Evolutionary conservation across 2,113 vertebrate species (phyloP), one percentile per base, ranked within the genome.

Genomic region (Marcusenius ussheri): DNA sequence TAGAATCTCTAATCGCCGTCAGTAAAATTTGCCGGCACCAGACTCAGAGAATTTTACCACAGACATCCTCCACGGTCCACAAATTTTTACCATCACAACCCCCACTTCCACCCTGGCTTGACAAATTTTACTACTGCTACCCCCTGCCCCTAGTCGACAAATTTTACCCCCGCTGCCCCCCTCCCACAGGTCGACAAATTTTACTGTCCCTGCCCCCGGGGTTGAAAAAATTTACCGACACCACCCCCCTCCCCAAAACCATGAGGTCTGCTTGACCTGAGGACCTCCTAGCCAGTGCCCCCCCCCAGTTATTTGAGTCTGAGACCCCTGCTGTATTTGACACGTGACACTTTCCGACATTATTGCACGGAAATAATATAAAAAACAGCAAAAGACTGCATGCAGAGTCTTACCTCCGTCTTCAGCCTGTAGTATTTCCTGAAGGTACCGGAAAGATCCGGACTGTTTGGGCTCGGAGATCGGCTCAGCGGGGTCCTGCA

Each of bases 371-470:
- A 27, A 9, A 56, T 15, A 85, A 86, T 62, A 17, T 24, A 35
- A 9, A 86, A 19, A 47, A 42, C 50, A 8, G 3, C 66, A 50
- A 21, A 21, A 74, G 46, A n/a, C 1, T 42, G 5, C 13, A 45
- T 0, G 66, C 27, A 11, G 1, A 35, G 3, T 24, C 91, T 95
- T 94, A 99, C 98, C 98, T 51, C 97, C 97, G 89, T 97, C 97
- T 1, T 98, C 97, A 0, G 98, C 98, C 91, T 99, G 97, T 87
- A 99, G 94, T 93, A 99, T 99, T 91, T 97, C 98, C 94, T 99
- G 98, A 27, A 99, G 93, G 92, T 99, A 99, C 58, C 97, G 97
- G 95, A 99, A 99, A 84, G 98, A 99, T 39, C 98, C 98, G 0
- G 98, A 99, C 94, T 99, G 98, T 93, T 99, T 99, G 5, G 98